Evolutionary conservation across 2,113 vertebrate genomes (phyloP), one percentile per base, ranked within the genome.

Genomic region (Macquaria australasica): DNA sequence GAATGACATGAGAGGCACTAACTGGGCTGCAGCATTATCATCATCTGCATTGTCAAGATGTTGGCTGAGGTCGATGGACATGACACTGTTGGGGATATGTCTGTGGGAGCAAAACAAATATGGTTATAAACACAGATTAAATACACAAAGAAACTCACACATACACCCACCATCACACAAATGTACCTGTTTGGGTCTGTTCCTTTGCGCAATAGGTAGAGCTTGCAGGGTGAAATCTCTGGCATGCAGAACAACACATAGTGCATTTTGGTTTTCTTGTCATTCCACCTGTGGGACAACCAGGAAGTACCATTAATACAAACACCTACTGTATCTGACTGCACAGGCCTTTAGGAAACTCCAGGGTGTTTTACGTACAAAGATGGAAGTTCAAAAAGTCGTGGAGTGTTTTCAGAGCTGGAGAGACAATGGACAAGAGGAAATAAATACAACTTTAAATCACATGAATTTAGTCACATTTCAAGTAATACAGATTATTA

Each of bases 241-340:
- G 97, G 95, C 94, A 99, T 97, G 72, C 97, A 97, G 95, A 99
- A 99, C 72, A 98, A 95, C 80, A 97, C 95, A 67, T 97, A 97
- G 92, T 98, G 98, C 89, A 98, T 95, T 92, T 95, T 96, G 79
- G 96, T 95, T 62, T 97, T 97, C 94, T 97, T 98, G 92, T 99
- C 96, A 59, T 99, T 99, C 98, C 98, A 99, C 89, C 98, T 99
- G 92, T 39, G 88, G 70, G 18, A 58, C 58, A 28, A 70, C 39
- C 82, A 88, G 80, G 62, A 45, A 73, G 73, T 28, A 55, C 71
- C 1, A 87, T 62, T 34, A 53, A 60, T 66, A 5, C 4, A 58
- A 83, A 85, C 6, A 15, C 0, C 1, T 1, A 9, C 21, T 34
- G 34, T 34, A 34, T 34, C 2, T 58, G 12, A 3, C 51, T 25